These are phyloP conservation scores for Cinara cedri DNA, from an alignment of 2,888 invertebrate genomes.

Conservation along the genomic window DNA sequence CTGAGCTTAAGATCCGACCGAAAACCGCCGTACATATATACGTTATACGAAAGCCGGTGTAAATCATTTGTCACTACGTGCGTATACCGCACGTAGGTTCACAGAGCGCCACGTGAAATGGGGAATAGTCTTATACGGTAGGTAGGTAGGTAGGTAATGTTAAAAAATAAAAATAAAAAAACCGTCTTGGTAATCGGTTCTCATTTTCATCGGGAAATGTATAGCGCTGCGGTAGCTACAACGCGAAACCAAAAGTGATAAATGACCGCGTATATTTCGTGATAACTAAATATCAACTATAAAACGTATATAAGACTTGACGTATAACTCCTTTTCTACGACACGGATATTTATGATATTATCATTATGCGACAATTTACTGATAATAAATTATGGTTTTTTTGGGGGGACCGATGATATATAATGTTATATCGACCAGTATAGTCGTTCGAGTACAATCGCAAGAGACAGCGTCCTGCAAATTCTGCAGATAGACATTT, in stretches of 20 bases:
- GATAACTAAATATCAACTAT: conserved; percentile 47
- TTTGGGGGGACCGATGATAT: too few relatives aligned
- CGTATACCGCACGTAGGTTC: conserved; percentile 5
- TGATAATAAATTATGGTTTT: conserved; percentile 34
- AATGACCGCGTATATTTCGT: conserved; percentile 15
- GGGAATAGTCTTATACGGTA: conserved; percentile 6
- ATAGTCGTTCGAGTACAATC: too few relatives aligned
- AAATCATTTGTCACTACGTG: conserved; percentile 50
- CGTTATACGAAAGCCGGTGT: conserved; percentile 36
- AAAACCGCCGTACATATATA: conserved; percentile 1
- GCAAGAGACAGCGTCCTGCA: too few relatives aligned
- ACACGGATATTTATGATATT: background rate
- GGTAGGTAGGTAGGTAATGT: background rate
- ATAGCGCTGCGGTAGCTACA: background rate
- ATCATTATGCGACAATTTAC: background rate
- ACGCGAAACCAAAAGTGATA: conserved; percentile 31
- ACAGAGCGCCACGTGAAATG: background rate
- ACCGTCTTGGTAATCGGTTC: conserved; percentile 46
- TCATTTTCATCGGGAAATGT: conserved; percentile 51
- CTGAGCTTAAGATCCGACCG: conserved; percentile 31
- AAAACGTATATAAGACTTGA: conserved; percentile 30
- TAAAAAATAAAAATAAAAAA: conserved; percentile 31
- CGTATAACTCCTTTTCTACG: conserved; percentile 18
- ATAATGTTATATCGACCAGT: too few relatives aligned
- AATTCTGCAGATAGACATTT: too few relatives aligned